These are phyloP conservation scores for Philaethria dido DNA, from an alignment of 2,888 invertebrate genomes.

Conservation along the genomic window DNA sequence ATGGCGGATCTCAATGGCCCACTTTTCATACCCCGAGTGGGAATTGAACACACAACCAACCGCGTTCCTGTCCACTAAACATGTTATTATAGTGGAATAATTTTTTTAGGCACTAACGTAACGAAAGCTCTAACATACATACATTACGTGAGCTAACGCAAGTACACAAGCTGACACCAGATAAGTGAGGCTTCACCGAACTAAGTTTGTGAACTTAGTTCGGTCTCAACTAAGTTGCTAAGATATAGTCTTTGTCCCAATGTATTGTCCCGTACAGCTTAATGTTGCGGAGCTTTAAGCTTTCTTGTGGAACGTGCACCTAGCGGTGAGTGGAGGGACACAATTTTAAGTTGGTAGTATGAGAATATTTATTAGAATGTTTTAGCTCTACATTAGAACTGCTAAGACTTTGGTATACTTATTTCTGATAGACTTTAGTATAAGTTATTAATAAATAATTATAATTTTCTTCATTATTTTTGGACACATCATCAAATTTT, in stretches of 20 bases:
- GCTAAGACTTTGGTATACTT: too few relatives aligned
- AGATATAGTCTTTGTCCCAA: slow-evolving; percentile 42
- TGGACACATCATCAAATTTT: too few relatives aligned
- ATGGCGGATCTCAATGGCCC: too few relatives aligned
- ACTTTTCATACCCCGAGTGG: too few relatives aligned
- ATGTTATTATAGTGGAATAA: too few relatives aligned
- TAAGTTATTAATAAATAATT: too few relatives aligned
- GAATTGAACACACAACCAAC: too few relatives aligned
- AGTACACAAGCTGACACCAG: slow-evolving; percentile 29
- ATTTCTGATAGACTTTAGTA: too few relatives aligned
- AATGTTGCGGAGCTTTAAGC: slow-evolving; percentile 36
- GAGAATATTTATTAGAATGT: slow-evolving; percentile 11
- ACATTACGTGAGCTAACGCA: slow-evolving; percentile 14
- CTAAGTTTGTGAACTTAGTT: slow-evolving; percentile 35
- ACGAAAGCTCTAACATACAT: slow-evolving; percentile 1
- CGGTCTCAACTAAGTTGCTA: slow-evolving; percentile 34
- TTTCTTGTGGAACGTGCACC: slow-evolving; percentile 30
- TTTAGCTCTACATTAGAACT: background rate
- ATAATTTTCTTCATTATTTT: too few relatives aligned
- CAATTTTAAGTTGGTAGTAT: slow-evolving; percentile 7
- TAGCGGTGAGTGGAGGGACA: slow-evolving; percentile 23
- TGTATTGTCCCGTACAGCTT: slow-evolving; percentile 37
- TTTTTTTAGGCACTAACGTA: too few relatives aligned
- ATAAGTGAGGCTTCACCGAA: slow-evolving; percentile 31
- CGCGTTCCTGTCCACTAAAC: too few relatives aligned